Evolutionary conservation across 2,113 vertebrate species (phyloP).

Genomic region (Zootoca vivipara): DNA sequence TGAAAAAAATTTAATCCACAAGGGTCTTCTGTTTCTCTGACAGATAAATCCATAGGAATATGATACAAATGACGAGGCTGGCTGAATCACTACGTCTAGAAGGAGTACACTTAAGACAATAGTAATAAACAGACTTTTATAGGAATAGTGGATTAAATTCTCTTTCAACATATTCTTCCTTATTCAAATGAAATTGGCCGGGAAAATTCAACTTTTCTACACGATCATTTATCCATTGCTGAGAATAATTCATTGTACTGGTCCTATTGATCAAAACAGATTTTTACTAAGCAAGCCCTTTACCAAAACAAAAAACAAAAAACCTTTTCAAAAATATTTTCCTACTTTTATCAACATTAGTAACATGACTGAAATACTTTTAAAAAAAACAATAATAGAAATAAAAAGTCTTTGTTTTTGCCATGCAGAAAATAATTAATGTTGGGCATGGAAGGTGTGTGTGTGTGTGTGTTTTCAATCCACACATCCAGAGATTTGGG

Average conservation of each 20-base stretch:
- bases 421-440: slow-evolving; percentile 19
- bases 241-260: neutral
- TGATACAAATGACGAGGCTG: slow-evolving; percentile 55
- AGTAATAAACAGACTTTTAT: slow-evolving; percentile 40
- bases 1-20: neutral
- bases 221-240: neutral
- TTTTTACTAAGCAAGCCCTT: slow-evolving; percentile 5
- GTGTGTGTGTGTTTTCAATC: slow-evolving; percentile 34
- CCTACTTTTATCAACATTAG: slow-evolving; percentile 22
- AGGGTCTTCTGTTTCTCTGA: neutral
- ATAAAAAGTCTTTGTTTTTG: slow-evolving; percentile 33
- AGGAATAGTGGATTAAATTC: slow-evolving; percentile 48
- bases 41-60: slow-evolving; percentile 14
- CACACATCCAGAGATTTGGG: slow-evolving; percentile 34
- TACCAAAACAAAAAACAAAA: slow-evolving; percentile 28
- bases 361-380: neutral
- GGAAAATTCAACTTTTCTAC: neutral
- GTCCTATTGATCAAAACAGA: slow-evolving; percentile 7
- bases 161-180: neutral
- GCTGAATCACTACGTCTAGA: slow-evolving; percentile 42
- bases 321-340: slow-evolving; percentile 26
- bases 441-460: slow-evolving; percentile 13
- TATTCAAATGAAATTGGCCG: neutral
- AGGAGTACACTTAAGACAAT: slow-evolving; percentile 39
- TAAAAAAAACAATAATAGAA: slow-evolving; percentile 50